Evolutionary conservation across 2,888 invertebrate species (phyloP).

Genomic region (Troides aeacus): DNA sequence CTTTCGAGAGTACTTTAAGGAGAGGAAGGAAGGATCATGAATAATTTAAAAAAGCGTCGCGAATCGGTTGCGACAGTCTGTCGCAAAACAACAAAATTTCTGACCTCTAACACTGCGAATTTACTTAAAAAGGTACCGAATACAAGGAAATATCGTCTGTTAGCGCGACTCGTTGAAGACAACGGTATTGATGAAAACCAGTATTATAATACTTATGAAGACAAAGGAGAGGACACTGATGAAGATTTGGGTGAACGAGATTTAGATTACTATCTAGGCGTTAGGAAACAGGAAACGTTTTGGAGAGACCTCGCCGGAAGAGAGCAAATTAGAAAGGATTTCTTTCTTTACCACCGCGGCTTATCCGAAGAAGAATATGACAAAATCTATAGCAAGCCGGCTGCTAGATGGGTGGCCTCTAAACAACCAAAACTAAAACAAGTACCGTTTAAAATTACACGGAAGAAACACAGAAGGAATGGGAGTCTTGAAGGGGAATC

Average conservation of each 20-base stretch:
- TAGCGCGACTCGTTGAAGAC: conserved; percentile 52
- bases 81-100: conserved; percentile 69
- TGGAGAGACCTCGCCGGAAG: conserved; percentile 68
- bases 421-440: conserved; percentile 62
- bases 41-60: conserved; percentile 56
- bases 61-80: conserved; percentile 71
- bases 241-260: conserved; percentile 64
- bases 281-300: conserved; percentile 61
- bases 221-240: conserved; percentile 43
- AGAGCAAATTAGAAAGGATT: conserved; percentile 70
- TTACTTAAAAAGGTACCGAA: conserved; percentile 64
- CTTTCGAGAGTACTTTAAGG: too few species aligned
- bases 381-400: conserved; percentile 47
- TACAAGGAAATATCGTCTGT: conserved; percentile 50
- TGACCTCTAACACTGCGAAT: conserved; percentile 60
- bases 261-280: conserved; percentile 69
- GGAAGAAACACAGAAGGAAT: conserved; percentile 49
- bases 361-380: conserved; percentile 68
- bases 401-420: conserved; percentile 45
- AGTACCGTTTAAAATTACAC: conserved; percentile 72
- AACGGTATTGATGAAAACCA: conserved; percentile 37
- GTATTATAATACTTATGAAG: conserved; percentile 33
- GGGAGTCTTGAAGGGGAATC: conserved; percentile 55
- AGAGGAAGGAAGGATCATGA: conserved; percentile 39
- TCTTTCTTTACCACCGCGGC: conserved; percentile 67